phyloP scores from a whole-genome alignment of 2,888 invertebrate genomes.

The Caenorhabditis japonica region DNA sequence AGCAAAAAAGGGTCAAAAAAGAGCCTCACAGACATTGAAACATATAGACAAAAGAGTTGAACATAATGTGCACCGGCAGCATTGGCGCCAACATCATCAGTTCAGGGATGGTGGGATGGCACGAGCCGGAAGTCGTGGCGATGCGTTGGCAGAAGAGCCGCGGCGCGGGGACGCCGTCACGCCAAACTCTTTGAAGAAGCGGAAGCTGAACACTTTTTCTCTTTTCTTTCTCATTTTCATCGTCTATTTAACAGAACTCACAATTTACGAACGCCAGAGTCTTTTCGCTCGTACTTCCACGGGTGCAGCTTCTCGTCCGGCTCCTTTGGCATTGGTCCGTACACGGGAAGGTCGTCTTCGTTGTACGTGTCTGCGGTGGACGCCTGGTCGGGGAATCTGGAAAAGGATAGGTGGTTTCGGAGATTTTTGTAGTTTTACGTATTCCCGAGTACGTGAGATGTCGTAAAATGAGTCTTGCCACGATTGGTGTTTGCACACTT shows the following conservation, averaged over 20 bases:
- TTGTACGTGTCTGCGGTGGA: neutral
- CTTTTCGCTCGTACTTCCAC: conserved; percentile 82
- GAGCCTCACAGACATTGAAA: conserved; percentile 27
- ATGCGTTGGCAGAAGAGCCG: conserved; percentile 60
- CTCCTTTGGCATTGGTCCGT: conserved; percentile 95
- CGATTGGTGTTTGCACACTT: too few species aligned
- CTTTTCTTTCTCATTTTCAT: neutral
- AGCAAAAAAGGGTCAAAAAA: conserved; percentile 4
- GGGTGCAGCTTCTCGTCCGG: conserved; percentile 92
- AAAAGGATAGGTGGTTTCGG: too few species aligned
- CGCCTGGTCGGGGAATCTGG: neutral
- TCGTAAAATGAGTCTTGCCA: too few species aligned
- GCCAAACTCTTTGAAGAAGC: conserved; percentile 69
- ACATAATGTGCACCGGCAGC: conserved; percentile 30
- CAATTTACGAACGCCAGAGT: conserved; percentile 74
- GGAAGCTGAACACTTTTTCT: conserved; percentile 63
- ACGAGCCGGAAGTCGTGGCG: conserved; percentile 59
- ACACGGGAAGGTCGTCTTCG: conserved; percentile 86
- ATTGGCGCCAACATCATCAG: conserved; percentile 30
- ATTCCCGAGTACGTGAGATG: too few species aligned
- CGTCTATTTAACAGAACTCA: conserved; percentile 44
- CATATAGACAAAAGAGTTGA: conserved; percentile 26
- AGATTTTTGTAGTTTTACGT: too few species aligned
- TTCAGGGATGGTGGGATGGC: conserved; percentile 53
- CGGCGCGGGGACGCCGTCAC: conserved; percentile 58